Evolutionary conservation across 2,113 vertebrate genomes (phyloP).

Genomic region (Lamprologus ornatipinnis): DNA sequence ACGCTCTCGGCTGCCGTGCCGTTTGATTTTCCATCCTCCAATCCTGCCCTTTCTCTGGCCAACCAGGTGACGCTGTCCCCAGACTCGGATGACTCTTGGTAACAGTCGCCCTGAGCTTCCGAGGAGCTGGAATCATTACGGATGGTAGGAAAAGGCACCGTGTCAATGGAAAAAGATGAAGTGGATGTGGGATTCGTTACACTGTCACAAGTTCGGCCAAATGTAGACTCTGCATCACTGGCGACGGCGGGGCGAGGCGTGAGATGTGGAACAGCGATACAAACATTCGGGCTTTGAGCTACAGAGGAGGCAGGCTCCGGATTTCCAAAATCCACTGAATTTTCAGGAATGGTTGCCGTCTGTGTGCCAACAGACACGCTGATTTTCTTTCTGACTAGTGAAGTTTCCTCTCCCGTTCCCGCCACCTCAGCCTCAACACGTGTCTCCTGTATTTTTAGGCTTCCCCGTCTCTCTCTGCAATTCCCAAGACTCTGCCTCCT

Average conservation of each 20-base stretch:
- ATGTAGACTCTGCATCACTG: neutral
- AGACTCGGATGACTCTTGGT: neutral
- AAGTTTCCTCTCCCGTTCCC: neutral
- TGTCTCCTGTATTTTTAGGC: conserved; percentile 7
- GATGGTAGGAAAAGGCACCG: neutral
- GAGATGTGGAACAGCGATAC: neutral
- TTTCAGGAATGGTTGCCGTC: neutral
- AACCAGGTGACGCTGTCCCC: fast-evolving
- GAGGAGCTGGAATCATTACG: neutral
- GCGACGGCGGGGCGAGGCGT: neutral
- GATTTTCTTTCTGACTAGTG: neutral
- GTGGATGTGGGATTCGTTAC: neutral
- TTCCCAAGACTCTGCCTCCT: neutral
- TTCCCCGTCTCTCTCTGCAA: neutral
- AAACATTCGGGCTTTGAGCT: neutral
- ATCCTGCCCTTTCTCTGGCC: neutral
- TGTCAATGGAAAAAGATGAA: neutral
- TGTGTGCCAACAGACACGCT: conserved; percentile 13
- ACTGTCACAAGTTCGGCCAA: neutral
- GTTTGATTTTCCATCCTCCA: neutral
- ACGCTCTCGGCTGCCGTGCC: neutral
- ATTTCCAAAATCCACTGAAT: neutral
- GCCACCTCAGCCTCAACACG: neutral
- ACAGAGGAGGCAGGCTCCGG: neutral
- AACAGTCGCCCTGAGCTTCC: neutral